These are phyloP conservation scores for Atethmia centrago DNA, from an alignment of 2,888 invertebrate genomes.

Conservation along the genomic window DNA sequence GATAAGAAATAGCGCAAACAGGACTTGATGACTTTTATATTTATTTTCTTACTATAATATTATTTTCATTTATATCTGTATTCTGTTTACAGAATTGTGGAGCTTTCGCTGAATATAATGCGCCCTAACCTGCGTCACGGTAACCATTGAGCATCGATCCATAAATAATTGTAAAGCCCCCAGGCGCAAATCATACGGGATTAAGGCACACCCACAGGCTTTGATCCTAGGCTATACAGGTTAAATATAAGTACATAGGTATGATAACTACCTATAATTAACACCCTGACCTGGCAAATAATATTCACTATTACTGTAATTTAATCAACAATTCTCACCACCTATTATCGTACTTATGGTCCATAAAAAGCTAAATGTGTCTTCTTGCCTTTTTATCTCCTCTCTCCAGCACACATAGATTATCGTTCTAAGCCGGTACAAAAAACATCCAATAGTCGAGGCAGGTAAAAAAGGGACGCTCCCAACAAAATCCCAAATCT, in stretches of 20 bases:
- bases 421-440: conserved; percentile 57
- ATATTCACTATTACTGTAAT: background rate
- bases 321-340: background rate
- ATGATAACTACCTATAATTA: background rate
- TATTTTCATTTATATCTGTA: background rate
- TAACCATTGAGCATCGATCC: conserved; percentile 12
- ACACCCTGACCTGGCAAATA: background rate
- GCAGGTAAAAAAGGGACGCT: conserved; percentile 81
- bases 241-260: background rate
- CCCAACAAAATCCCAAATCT: conserved; percentile 72
- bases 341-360: background rate
- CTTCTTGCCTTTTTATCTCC: conserved; percentile 9
- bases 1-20: conserved; percentile 20
- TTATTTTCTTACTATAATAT: conserved; percentile 5
- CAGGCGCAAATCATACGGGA: conserved; percentile 15
- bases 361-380: background rate
- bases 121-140: background rate
- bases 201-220: conserved; percentile 19
- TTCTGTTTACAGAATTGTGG: background rate
- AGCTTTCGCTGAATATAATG: background rate
- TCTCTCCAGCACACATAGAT: conserved; percentile 24
- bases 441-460: conserved; percentile 69
- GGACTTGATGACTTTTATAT: background rate
- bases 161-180: conserved; percentile 30
- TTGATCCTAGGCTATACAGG: conserved; percentile 10